Base-by-base conservation (phyloP, 2,888 invertebrate species). In the Hylaea fasciaria region DNA sequence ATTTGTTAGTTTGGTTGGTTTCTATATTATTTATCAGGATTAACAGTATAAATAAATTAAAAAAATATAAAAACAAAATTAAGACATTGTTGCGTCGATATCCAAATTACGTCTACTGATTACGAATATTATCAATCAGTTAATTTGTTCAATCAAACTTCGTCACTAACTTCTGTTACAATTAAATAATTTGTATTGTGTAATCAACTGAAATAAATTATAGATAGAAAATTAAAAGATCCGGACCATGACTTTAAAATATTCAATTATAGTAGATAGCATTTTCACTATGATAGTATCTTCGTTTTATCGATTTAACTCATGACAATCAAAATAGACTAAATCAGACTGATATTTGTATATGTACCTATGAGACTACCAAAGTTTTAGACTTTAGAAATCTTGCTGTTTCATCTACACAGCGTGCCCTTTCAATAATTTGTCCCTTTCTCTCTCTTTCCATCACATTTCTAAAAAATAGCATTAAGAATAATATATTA, bases 301-400 rank as follows among this genome's bases (percentile, higher is more conserved):
- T 43, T 47, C 52, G n/a, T 53, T 55, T 50, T 53, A 62, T 62
- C 43, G 57, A 52, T 47, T 53, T 22, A 46, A 61, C 65, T 62
- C 71, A 71, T 73, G 75, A 73, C 71, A 75, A 71, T 60, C 64
- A 65, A 68, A 69, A 62, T 62, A 57, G 53, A 53, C 52, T 53
- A 49, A 54, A 71, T 70, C 74, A 77, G 79, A 82, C 89, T 90
- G 89, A 89, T 83, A 76, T 80, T 46, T 77, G 74, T 78, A 78
- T 80, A 78, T 80, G 85, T 88, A 88, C 86, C 84, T 88, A 82
- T 74, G 77, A 77, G 80, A 85, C 86, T 87, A 84, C 90, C 90
- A 90, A 90, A 90, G 90, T 81, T 81, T 84, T 87, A 88, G 86
- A 81, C 72, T 75, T 83, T 82, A 70, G 64, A 69, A 53, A 63